These are phyloP conservation scores for Canis aureus DNA, from an alignment of 2,113 vertebrate genomes.

Conservation along the genomic window DNA sequence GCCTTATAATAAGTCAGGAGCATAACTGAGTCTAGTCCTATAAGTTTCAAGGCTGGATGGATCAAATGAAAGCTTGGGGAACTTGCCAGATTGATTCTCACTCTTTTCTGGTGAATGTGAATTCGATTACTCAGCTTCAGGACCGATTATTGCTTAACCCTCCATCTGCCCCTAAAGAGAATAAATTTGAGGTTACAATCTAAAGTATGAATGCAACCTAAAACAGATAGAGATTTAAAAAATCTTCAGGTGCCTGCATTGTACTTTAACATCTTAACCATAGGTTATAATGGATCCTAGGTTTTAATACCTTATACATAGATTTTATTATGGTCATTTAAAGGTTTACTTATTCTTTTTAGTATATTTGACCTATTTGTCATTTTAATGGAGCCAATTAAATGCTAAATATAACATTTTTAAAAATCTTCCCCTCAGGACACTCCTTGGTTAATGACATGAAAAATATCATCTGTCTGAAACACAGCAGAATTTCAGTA, in stretches of 20 bases:
- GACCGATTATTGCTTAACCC: not conserved
- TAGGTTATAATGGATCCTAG: not conserved
- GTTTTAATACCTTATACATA: not conserved
- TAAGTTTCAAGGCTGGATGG: not conserved
- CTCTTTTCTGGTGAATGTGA: conserved; percentile 6
- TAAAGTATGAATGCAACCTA: not conserved
- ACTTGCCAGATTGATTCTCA: not conserved
- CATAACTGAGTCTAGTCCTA: not conserved
- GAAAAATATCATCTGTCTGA: not conserved
- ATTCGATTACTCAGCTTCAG: conserved; percentile 14
- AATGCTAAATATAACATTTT: conserved; percentile 32
- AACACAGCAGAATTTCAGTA: not conserved
- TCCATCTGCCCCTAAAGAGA: not conserved
- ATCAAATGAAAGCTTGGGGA: not conserved
- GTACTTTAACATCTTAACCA: not conserved
- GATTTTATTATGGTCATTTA: conserved; percentile 3
- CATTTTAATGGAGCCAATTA: conserved; percentile 47
- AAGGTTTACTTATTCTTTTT: not conserved
- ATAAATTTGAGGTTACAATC: not conserved
- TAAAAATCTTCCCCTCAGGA: not conserved
- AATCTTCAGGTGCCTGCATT: not conserved
- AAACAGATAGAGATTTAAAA: not conserved
- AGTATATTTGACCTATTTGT: not conserved
- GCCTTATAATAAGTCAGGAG: not conserved
- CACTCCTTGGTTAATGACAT: not conserved